Percentiles rank a stretch among this genome's conserved stretches.
These are phyloP conservation scores for Lycopodina hypogea DNA, from an alignment of 37 sponge, comb jelly and placozoan genomes.

Conservation along the genomic window DNA sequence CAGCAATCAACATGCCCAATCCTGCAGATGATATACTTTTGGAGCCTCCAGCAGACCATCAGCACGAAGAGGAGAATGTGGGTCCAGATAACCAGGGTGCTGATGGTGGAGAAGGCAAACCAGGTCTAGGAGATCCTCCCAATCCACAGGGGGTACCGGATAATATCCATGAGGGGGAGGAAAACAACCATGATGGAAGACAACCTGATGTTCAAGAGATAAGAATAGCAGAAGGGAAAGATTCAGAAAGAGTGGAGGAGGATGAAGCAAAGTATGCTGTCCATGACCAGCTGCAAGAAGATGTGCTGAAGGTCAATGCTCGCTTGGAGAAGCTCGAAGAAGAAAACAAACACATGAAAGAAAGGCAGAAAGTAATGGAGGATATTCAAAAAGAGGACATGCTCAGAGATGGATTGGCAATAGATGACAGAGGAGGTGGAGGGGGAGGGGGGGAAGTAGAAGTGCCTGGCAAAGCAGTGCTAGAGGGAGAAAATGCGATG, in stretches of 20 bases:
- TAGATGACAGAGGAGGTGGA: neutral
- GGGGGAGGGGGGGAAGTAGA: neutral
- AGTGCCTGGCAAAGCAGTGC: neutral
- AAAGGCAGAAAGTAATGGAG: slow-evolving; percentile 15
- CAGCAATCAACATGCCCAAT: neutral
- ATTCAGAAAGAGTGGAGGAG: neutral
- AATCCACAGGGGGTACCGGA: neutral
- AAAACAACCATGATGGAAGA: neutral
- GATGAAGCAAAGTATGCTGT: neutral
- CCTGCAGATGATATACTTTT: neutral
- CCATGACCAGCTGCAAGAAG: slow-evolving; percentile 21
- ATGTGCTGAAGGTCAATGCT: slow-evolving; percentile 7
- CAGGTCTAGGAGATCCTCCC: neutral
- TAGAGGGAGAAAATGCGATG: neutral
- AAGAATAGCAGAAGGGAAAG: neutral
- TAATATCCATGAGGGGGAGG: neutral
- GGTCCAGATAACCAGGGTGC: neutral
- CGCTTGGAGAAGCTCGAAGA: slow-evolving; percentile 22
- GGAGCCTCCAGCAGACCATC: neutral
- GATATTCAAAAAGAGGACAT: slow-evolving; percentile 6
- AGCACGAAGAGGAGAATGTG: neutral
- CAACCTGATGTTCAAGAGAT: neutral
- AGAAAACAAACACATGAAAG: slow-evolving; percentile 36
- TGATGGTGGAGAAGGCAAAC: neutral
- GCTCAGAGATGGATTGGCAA: neutral